Conservation (phyloP, 2,113 vertebrate species). For the Anoura caudifer region DNA sequence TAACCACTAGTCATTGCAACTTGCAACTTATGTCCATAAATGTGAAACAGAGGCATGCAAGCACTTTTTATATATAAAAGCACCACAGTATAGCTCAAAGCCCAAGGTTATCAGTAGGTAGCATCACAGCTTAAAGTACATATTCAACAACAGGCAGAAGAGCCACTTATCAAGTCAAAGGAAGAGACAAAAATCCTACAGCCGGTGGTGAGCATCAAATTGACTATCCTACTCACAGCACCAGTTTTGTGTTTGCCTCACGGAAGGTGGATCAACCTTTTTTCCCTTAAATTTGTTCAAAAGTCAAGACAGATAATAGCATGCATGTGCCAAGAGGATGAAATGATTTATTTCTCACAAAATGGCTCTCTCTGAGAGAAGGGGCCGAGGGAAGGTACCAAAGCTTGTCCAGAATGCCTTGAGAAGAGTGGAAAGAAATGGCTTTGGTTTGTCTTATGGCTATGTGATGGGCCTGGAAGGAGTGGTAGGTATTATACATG, state of each 20-base stretch:
- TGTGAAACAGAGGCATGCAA: neutral
- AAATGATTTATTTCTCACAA: neutral
- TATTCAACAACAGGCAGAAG: neutral
- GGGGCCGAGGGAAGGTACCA: fast-evolving
- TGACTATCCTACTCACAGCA: neutral
- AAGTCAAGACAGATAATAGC: neutral
- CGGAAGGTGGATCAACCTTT: neutral
- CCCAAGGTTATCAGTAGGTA: neutral
- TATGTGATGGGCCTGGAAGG: neutral
- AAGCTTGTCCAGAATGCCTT: neutral
- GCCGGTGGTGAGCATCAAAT: neutral
- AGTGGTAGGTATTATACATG: neutral
- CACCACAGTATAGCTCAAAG: neutral
- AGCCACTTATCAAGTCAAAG: neutral
- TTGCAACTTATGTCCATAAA: neutral
- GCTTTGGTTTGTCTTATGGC: neutral
- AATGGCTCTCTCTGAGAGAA: neutral
- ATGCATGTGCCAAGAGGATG: neutral
- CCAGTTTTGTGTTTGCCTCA: neutral
- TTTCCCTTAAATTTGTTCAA: neutral
- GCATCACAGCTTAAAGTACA: neutral
- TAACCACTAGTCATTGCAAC: neutral
- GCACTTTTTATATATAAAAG: neutral
- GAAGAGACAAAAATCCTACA: neutral
- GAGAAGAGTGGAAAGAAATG: neutral